Conservation (phyloP, 2,888 invertebrate species). For the Agapostemon virescens region DNA sequence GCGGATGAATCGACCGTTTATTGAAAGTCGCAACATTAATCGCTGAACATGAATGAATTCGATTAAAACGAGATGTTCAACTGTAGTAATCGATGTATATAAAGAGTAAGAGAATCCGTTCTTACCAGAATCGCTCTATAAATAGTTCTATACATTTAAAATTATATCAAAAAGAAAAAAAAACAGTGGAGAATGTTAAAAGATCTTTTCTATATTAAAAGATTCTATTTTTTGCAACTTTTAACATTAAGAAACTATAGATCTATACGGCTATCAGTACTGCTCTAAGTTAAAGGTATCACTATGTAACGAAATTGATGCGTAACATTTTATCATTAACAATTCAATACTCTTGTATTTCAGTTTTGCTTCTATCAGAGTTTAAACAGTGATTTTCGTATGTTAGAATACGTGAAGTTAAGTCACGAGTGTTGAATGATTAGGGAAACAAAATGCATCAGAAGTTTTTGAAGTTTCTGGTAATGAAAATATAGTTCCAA, state of each 20-base stretch:
- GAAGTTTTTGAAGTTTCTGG: constrained; percentile 8
- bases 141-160: constrained; percentile 53
- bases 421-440: not conserved
- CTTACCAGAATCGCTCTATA: constrained; percentile 45
- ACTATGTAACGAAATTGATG: constrained; percentile 43
- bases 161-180: too few relatives aligned
- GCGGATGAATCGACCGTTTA: constrained; percentile 73
- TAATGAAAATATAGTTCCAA: constrained; percentile 28
- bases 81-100: constrained; percentile 59
- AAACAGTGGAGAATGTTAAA: constrained; percentile 39
- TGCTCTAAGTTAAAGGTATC: constrained; percentile 49
- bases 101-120: constrained; percentile 42
- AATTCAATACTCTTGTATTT: constrained; percentile 28
- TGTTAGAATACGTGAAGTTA: constrained; percentile 18
- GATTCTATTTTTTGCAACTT: constrained; percentile 60
- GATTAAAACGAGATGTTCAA: constrained; percentile 39
- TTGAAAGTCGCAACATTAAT: constrained; percentile 49
- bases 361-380: constrained; percentile 20
- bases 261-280: constrained; percentile 46
- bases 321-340: constrained; percentile 27
- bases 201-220: constrained; percentile 62
- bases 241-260: constrained; percentile 56
- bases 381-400: constrained; percentile 14
- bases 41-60: constrained; percentile 27
- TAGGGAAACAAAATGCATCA: constrained; percentile 16